Base-by-base conservation (phyloP, 2,113 vertebrate species). In the Centrocercus urophasianus region DNA sequence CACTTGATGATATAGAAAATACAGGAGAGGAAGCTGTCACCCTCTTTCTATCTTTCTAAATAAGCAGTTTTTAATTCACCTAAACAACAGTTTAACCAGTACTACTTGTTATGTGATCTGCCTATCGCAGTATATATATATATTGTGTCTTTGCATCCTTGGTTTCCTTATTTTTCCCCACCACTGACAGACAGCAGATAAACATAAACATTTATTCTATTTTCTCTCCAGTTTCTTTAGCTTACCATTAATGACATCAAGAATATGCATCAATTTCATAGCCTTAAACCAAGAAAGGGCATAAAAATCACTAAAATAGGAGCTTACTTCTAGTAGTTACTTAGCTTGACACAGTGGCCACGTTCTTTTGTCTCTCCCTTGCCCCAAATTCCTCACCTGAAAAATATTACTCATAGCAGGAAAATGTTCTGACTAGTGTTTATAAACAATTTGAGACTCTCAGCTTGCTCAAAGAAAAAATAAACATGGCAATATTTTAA, bases 271-370 rank as follows among this genome's bases (percentile, higher is more conserved):
- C 15, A 8, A 27, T 63, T 34, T 70, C 18, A 25, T 64, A 30
- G 1, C 6, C 48, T 45, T 71, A 57, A 75, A 65, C 6, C 2
- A 71, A 43, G 11, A 61, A 52, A 74, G 11, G 6, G 10, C 34
- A 71, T 2, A 0, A 64, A 8, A 64, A 8, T 7, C 8, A 12
- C 34, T 50, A 47, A 19, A 42, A 70, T 0, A 27, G 8, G 16
- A 84, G 5, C 5, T 50, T 11, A 6, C 5, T 83, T 2, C 45
- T 42, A 48, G 8, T 13, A 82, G 28, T 48, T 16, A 36, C 11
- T 59, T 48, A 59, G 21, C 16, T 16, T 70, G 20, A 88, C 36
- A 40, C 40, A 60, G 43, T 3, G 6, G 12, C 13, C 11, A 70
- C 67, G 17, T 32, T 56, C 65, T 7, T 86, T 73, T 2, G 65